phyloP scores from a whole-genome alignment of 2,888 invertebrate species.

The Criorhina ranunculi region DNA sequence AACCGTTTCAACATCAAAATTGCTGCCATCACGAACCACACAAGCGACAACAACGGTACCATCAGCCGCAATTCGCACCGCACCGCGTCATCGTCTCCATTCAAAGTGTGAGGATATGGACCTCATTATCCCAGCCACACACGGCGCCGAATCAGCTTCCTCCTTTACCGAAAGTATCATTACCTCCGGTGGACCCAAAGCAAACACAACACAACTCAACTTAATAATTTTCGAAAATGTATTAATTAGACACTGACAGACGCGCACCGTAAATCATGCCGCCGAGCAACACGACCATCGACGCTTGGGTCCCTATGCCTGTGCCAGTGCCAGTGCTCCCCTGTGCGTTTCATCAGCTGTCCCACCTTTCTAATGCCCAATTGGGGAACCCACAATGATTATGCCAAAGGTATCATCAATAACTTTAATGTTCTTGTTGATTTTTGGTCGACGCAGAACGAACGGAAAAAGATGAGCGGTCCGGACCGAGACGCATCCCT shows the following conservation, averaged over 20 bases:
- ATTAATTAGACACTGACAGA: constrained; percentile 77
- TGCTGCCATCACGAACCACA: constrained; percentile 35
- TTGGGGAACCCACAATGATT: constrained; percentile 76
- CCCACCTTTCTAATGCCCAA: constrained; percentile 74
- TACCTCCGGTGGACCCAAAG: constrained; percentile 54
- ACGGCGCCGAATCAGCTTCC: constrained; percentile 68
- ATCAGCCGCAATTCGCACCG: constrained; percentile 23
- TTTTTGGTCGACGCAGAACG: constrained; percentile 69
- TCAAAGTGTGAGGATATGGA: constrained; percentile 72
- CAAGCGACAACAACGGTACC: constrained; percentile 18
- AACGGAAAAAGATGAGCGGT: constrained; percentile 56
- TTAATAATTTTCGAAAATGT: constrained; percentile 77
- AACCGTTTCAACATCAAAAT: constrained; percentile 43
- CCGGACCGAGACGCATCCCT: constrained; percentile 56
- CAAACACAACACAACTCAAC: constrained; percentile 70
- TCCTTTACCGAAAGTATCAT: constrained; percentile 53
- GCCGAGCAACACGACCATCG: constrained; percentile 58
- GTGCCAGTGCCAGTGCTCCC: constrained; percentile 20
- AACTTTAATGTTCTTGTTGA: constrained; percentile 77
- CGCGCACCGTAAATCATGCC: constrained; percentile 76
- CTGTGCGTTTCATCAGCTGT: constrained; percentile 58
- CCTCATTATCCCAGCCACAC: constrained; percentile 76
- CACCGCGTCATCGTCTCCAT: constrained; percentile 6
- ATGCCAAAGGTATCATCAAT: constrained; percentile 77
- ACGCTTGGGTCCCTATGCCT: constrained; percentile 29